Conservation (phyloP, 2,113 vertebrate species). For the Oreamnos americanus region DNA sequence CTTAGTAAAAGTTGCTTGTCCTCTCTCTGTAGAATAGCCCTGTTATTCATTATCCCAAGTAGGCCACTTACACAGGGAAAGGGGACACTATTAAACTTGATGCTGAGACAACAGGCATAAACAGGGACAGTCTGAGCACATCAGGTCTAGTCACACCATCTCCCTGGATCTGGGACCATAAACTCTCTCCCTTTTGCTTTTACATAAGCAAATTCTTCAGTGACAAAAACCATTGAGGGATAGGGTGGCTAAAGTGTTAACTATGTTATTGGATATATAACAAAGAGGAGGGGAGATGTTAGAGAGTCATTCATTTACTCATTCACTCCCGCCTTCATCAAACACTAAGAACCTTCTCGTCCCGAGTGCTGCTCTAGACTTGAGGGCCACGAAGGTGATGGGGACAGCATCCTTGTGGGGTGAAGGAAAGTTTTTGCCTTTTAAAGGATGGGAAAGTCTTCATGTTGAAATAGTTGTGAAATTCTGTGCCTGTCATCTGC, state of each 20-base stretch:
- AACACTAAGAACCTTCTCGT: not conserved
- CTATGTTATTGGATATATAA: not conserved
- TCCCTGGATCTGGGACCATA: not conserved
- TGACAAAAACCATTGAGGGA: not conserved
- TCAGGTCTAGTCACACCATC: not conserved
- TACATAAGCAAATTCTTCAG: not conserved
- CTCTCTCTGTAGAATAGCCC: not conserved
- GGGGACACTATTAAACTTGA: not conserved
- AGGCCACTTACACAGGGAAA: not conserved
- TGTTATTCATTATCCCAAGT: not conserved
- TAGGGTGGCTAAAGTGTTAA: not conserved
- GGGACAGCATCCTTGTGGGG: not conserved
- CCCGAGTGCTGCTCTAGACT: not conserved
- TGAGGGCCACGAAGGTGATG: not conserved
- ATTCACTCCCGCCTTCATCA: not conserved
- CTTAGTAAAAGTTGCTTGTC: not conserved
- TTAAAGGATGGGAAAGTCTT: not conserved
- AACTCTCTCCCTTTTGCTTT: not conserved
- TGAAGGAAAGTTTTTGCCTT: not conserved
- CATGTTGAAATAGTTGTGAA: not conserved
- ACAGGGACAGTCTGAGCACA: no score
- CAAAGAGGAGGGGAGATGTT: not conserved
- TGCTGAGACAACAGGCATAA: not conserved
- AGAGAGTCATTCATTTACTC: not conserved
- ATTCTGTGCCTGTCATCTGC: not conserved